A percentile compares a stretch with the other conserved stretches of the same genome.
phyloP scores from a whole-genome alignment of 2,888 invertebrate species.

The Lasioglossum pauxillum region DNA sequence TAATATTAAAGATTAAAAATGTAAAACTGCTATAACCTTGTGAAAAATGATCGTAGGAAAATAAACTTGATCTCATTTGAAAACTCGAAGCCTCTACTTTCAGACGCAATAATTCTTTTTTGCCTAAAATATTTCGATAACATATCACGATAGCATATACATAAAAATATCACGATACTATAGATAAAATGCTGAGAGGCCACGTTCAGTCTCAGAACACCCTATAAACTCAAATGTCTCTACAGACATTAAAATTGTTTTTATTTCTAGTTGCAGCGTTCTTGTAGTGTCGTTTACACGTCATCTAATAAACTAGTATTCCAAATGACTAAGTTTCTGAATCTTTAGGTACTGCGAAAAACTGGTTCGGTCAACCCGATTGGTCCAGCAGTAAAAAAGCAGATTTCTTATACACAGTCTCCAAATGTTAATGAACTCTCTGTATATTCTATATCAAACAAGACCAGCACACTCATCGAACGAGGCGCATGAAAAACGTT shows the following conservation, averaged over 20 bases:
- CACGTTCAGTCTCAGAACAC: not conserved
- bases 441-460: not conserved
- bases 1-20: no score
- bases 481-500: not conserved
- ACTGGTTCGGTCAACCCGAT: not conserved
- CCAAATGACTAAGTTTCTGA: not conserved
- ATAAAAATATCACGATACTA: not conserved
- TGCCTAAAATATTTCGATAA: not conserved
- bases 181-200: not conserved
- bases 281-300: not conserved
- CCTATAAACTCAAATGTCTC: not conserved
- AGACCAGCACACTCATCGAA: not conserved
- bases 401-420: not conserved
- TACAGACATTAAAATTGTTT: not conserved
- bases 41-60: not conserved
- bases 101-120: not conserved
- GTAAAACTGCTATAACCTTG: not conserved
- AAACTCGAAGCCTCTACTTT: not conserved
- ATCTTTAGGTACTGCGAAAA: not conserved
- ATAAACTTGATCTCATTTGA: not conserved
- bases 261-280: not conserved
- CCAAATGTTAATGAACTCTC: not conserved
- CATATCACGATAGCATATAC: not conserved
- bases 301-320: not conserved
- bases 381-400: not conserved